These are phyloP conservation scores for Anthopleura xanthogrammica DNA, from an alignment of 92 coral and sea anemone genomes.

Conservation along the genomic window DNA sequence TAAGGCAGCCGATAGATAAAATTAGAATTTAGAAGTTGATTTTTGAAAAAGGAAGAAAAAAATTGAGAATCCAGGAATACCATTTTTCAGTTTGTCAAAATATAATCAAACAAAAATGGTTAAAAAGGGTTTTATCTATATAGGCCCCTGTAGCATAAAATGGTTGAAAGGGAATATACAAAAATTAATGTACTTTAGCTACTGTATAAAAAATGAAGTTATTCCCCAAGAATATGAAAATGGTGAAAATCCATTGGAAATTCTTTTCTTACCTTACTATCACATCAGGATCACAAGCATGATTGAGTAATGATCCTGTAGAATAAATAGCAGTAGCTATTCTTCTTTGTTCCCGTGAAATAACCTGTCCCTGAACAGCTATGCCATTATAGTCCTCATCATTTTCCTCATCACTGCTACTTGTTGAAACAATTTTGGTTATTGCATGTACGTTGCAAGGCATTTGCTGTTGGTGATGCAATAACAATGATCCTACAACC, in stretches of 20 bases:
- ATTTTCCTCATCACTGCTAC: slow-evolving; percentile 42
- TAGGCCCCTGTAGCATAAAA: background rate
- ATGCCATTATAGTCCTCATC: slow-evolving; percentile 26
- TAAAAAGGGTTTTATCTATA: too few species aligned
- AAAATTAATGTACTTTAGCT: too few species aligned
- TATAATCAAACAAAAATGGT: too few species aligned
- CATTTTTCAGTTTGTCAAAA: background rate
- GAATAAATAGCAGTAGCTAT: slow-evolving; percentile 92
- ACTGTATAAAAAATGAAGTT: background rate
- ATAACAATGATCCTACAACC: slow-evolving; percentile 75
- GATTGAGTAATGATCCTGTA: slow-evolving; percentile 90
- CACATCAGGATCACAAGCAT: slow-evolving; percentile 99
- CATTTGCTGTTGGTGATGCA: slow-evolving; percentile 93
- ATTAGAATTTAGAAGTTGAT: too few species aligned
- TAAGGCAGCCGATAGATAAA: too few species aligned
- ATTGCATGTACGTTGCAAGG: slow-evolving; percentile 96
- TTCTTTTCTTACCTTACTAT: slow-evolving; percentile 79
- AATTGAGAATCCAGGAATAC: too few species aligned
- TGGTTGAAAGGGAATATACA: too few species aligned
- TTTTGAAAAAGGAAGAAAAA: too few species aligned
- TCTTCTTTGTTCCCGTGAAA: slow-evolving; percentile 79
- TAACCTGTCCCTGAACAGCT: slow-evolving; percentile 56
- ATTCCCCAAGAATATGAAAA: background rate
- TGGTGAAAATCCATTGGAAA: too few species aligned
- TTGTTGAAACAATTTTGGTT: slow-evolving; percentile 72